These are phyloP conservation scores for Gopherus evgoodei DNA, from an alignment of 2,113 vertebrate species.

Conservation along the genomic window DNA sequence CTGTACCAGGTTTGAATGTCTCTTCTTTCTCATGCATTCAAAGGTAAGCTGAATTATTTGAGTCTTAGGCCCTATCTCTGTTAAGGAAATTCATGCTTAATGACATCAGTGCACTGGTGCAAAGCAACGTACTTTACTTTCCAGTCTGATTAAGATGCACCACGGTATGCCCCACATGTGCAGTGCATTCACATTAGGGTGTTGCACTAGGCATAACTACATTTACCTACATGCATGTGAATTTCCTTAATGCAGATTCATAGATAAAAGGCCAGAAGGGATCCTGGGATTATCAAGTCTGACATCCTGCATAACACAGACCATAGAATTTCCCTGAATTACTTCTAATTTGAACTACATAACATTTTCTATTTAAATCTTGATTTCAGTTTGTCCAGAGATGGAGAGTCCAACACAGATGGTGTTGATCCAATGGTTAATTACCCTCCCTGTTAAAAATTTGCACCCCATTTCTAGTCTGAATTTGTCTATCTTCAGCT, in stretches of 20 bases:
- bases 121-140: not conserved
- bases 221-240: not conserved
- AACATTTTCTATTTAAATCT: not conserved
- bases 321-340: not conserved
- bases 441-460: not conserved
- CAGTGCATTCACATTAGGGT: not conserved
- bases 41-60: not conserved
- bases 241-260: not conserved
- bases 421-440: not conserved
- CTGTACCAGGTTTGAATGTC: not conserved
- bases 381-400: not conserved
- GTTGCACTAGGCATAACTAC: not conserved
- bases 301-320: not conserved
- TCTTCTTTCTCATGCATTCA: fast-evolving
- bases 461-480: not conserved
- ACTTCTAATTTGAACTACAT: not conserved
- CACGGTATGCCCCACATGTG: not conserved
- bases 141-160: not conserved
- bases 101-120: not conserved
- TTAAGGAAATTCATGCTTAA: not conserved
- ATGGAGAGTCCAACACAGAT: not conserved
- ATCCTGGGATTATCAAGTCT: not conserved
- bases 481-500: not conserved
- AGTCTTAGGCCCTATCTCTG: not conserved
- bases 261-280: not conserved